Evolutionary conservation across 2,888 invertebrate genomes (phyloP), one percentile per base, ranked within the genome.

Genomic region (Orthosia gracilis): DNA sequence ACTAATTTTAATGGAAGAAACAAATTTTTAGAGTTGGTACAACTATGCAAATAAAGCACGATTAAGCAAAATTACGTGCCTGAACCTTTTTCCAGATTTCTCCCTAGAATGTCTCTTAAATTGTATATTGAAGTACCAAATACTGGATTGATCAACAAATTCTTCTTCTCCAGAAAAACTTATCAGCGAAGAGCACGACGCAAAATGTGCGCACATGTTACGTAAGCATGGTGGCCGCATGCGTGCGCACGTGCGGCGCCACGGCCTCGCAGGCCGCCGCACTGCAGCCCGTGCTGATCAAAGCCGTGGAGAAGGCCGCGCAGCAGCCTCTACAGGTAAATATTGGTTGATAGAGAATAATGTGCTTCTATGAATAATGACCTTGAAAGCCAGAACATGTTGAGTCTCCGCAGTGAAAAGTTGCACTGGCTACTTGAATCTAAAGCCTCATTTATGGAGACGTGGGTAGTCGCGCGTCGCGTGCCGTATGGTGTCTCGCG

Each of bases 171-270:
- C 94, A 98, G 97, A 98, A 98, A 93, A 98, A 98, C 54, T 93
- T 98, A 82, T 95, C 96, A 0, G 96, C 98, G 17, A 99, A 99
- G 94, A 98, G 97, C 69, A 97, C 98, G 17, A 98, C 98, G 18
- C 97, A 98, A 69, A 92, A 97, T 15, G 98, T 99, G 9, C 97
- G 98, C 76, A 97, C 98, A 66, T 97, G 98, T 62, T 99, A 99
- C 93, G 97, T 98, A 77, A 97, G 97, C 90, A 97, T 98, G 93
- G 96, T 99, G 92, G 95, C 98, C 59, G 96, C 97, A 18, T 97
- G 97, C 84, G 97, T 98, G 87, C 97, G 97, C 97, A 62, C 94
- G 97, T 40, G 97, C 97, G 84, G 97, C 97, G 85, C 96, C 96
- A 55, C 84, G 23, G 73, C 80, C 1, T 71, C 86, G 82, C 88